Evolutionary conservation across 2,797 vertebrate genomes (phyloP).

Genomic region (Schizopygopsis malacanthus): DNA sequence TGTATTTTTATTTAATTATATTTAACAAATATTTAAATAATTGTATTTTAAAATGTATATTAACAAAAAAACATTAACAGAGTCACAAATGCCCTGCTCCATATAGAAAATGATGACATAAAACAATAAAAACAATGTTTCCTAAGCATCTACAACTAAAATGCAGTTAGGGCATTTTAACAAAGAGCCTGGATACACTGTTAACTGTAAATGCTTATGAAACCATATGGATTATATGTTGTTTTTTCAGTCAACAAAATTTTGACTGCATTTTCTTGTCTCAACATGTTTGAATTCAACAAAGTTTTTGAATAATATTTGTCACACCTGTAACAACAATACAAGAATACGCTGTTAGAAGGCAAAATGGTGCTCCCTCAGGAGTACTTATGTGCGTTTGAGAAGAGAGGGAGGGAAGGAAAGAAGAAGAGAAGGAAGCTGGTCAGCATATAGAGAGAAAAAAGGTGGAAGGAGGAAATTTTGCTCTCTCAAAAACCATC

Average conservation of each 20-base stretch:
- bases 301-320: conserved; percentile 26
- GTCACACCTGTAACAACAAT: conserved; percentile 32
- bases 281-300: conserved; percentile 23
- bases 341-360: conserved; percentile 34
- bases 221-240: not conserved
- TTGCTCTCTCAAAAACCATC: not conserved
- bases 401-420: not conserved
- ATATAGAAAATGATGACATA: not conserved
- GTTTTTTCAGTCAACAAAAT: not conserved
- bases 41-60: not conserved
- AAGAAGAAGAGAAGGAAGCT: not conserved
- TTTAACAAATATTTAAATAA: too few species aligned
- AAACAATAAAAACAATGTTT: not conserved
- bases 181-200: not conserved
- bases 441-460: not conserved
- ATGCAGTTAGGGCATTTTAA: not conserved
- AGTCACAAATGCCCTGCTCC: not conserved
- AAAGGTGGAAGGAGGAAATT: not conserved
- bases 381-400: conserved; percentile 17
- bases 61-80: not conserved
- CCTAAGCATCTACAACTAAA: not conserved
- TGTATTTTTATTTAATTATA: not conserved
- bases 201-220: not conserved
- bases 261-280: not conserved
- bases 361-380: conserved; percentile 4